Base-by-base conservation (phyloP, 1,140 invertebrate species). In the Aphelenchoides besseyi region DNA sequence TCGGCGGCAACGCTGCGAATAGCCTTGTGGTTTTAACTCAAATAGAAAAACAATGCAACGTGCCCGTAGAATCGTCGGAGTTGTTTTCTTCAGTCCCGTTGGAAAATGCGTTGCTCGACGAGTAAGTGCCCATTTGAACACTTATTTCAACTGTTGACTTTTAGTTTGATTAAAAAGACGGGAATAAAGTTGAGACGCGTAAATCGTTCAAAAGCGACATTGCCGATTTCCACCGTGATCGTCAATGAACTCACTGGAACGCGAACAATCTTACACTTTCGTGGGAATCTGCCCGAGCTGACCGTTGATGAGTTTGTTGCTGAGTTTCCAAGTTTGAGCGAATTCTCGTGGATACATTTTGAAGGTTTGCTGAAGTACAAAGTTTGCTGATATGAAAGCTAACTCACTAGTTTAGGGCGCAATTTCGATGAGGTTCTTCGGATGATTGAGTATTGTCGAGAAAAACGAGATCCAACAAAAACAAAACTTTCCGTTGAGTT, bases 1-100 rank as follows among this genome's bases (percentile, higher is more conserved):
- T 77, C 1, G 75, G 75, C 0, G 75, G 75, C 18, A 76, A 76
- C 59, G 75, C 74, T 12, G 71, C 75, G 2, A 76, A 76, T 53
- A 78, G 5, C 33, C 28, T 36, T 18, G 68, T 28, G 0, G 75
- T 75, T 53, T 53, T 77, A 30, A 41, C 18, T 26, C 74, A 75
- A 61, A 33, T 75, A 5, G 41, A 48, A 1, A 16, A 1, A 2
- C 23, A 70, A 26, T 28, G n/a, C 29, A 30, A 74, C 48, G n/a
- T n/a, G n/a, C n/a, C n/a, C n/a, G n/a, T n/a, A n/a, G n/a, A n/a
- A n/a, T n/a, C n/a, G 33, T 53, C 41, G 72, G 63, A 75, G 23
- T 59, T 75, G 29, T 75, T 72, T 67, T 68, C 74, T 23, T 52
- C 74, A 1, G 2, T 75, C 12, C 74, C 74, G 12, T 33, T 12